Evolutionary conservation across 2,797 vertebrate genomes (phyloP), one percentile per base, ranked within the genome.

Genomic region (Cephalopachus bancanus): DNA sequence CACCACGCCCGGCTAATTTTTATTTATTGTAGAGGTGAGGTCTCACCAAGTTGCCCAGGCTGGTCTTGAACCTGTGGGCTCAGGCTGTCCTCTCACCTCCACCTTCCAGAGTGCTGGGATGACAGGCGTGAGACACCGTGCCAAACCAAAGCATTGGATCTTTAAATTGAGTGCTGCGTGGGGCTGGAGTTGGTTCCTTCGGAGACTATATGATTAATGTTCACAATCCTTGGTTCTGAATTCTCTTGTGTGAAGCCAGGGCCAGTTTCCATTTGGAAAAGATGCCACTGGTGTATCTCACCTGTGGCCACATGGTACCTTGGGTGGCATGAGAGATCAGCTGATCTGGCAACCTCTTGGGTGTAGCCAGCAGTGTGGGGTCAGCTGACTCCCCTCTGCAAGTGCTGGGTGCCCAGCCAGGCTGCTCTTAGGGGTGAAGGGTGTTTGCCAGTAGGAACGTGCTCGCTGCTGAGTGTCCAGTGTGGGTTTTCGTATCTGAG

Each of bases 161-260:
- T 57, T 91, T 67, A 60, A 17, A 6, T 4, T 14, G 62, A 67
- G 37, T 19, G 24, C 62, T 5, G 1, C 0, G 2, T 26, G 75
- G 64, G 37, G 53, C 53, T 65, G 10, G 9, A 79, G 49, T 53
- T 51, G 5, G 10, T 53, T 92, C 75, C 69, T 89, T 44, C 33
- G 55, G 37, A 87, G 53, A 55, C 14, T 14, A 2, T 4, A 10
- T 28, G 51, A 30, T 49, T 37, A 16, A 9, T 53, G 19, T 74
- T 80, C 28, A 59, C 17, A 72, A 15, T 64, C 44, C 71, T 93
- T 72, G n/a, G 69, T 92, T 92, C 80, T 65, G 62, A 87, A 60
- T 78, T 89, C 57, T 93, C 28, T 44, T 20, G 5, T 2, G 7
- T 55, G 74, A 91, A 76, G 49, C 69, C 64, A 71, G 74, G 26